phyloP scores from a whole-genome alignment of 2,888 invertebrate genomes.

The Ormia ochracea region DNA sequence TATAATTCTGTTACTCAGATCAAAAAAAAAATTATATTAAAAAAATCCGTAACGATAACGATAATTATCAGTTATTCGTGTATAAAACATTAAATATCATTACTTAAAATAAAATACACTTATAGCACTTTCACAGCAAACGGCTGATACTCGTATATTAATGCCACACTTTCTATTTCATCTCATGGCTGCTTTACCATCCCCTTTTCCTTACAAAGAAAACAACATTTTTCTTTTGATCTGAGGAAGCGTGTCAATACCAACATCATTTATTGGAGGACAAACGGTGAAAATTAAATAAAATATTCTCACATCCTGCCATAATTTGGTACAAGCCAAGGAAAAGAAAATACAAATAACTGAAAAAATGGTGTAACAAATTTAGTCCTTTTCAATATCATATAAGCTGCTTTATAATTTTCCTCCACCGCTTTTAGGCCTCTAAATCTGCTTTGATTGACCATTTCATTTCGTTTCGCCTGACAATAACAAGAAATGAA shows the following conservation, averaged over 20 bases:
- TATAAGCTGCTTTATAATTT: background rate
- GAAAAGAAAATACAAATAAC: slow-evolving; percentile 12
- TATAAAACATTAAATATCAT: too few species aligned
- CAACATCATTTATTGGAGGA: slow-evolving; percentile 40
- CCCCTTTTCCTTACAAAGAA: background rate
- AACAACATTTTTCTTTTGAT: slow-evolving; percentile 26
- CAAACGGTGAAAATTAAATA: slow-evolving; percentile 31
- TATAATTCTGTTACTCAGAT: too few species aligned
- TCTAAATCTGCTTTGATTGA: slow-evolving; percentile 50
- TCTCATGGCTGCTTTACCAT: background rate
- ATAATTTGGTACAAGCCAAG: slow-evolving; percentile 31
- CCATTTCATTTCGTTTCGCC: slow-evolving; percentile 38
- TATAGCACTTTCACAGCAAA: too few species aligned
- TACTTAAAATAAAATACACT: too few species aligned
- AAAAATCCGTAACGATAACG: too few species aligned
- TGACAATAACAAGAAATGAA: slow-evolving; percentile 24
- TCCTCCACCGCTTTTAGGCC: background rate
- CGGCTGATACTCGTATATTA: too few species aligned
- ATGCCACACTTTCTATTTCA: background rate
- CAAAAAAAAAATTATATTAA: too few species aligned
- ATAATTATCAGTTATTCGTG: too few species aligned
- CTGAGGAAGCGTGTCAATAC: slow-evolving; percentile 37
- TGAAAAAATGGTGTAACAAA: slow-evolving; percentile 24
- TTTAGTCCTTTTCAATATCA: slow-evolving; percentile 39
- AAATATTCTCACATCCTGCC: slow-evolving; percentile 47